Evolutionary conservation across 2,888 invertebrate genomes (phyloP), one percentile per base, ranked within the genome.

Genomic region (Eledona agricola): DNA sequence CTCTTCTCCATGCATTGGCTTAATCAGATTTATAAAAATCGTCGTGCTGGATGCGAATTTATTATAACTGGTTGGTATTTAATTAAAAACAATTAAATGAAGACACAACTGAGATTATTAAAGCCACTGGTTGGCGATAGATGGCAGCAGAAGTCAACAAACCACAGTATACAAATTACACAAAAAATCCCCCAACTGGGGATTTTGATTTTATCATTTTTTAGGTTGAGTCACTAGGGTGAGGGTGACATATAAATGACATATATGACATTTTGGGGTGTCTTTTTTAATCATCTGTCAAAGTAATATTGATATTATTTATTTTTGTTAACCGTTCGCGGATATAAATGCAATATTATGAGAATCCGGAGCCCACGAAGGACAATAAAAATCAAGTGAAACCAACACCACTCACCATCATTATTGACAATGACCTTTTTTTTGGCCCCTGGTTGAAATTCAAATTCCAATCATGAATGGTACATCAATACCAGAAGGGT

Each of bases 381-480:
- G 12, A 6, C 32, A 2, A 3, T 3, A 7, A 22, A 2, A 11
- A 9, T 12, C 26, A 11, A 51, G 17, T 34, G 35, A 34, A 29
- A n/a, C 19, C 10, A 26, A 16, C 3, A 1, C n/a, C 7, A 7
- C 3, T 13, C 17, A 31, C 29, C 11, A 12, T 28, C 26, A 35
- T 32, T 35, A 37, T 22, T 31, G 42, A 69, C 61, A 65, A 72
- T 72, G 71, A 61, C 60, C 59, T 60, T 62, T 61, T 61, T 64
- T 55, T 59, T 67, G 62, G 65, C 71, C 40, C 69, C 71, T 62
- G 72, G 72, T 62, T 72, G 66, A 66, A 63, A 58, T 43, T 59
- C 47, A 43, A 53, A 50, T 57, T 58, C 57, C 58, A 79, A 81
- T 78, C 79, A 83, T 83, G 83, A 83, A 83, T 80, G 82, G 82